phyloP scores from a whole-genome alignment of 2,113 vertebrate species.

The Siphamia tubifer region DNA sequence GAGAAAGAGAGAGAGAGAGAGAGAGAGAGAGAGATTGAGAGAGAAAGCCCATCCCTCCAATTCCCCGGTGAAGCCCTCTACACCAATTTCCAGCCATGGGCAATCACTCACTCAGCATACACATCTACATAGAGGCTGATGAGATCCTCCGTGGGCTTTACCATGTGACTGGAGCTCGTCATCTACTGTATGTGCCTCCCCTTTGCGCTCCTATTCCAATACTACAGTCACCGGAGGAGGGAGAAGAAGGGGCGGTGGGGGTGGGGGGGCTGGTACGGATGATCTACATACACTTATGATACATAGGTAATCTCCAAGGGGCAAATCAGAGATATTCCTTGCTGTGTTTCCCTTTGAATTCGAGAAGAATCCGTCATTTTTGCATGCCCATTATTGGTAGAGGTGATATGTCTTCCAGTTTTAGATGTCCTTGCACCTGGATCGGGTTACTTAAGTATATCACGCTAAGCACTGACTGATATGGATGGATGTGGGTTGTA shows the following conservation, averaged over 20 bases:
- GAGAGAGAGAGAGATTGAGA: constrained; percentile 57
- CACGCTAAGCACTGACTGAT: constrained; percentile 48
- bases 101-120: constrained; percentile 84
- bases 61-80: constrained; percentile 81
- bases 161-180: constrained; percentile 75
- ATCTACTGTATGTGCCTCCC: constrained; percentile 72
- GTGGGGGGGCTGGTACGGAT: constrained; percentile 20
- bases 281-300: constrained; percentile 75
- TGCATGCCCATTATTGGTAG: constrained; percentile 61
- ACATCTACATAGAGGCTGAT: constrained; percentile 84
- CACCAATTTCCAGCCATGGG: constrained; percentile 82
- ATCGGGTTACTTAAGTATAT: constrained; percentile 39
- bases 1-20: constrained; percentile 39
- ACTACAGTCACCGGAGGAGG: constrained; percentile 35
- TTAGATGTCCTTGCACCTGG: constrained; percentile 66
- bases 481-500: constrained; percentile 44
- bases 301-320: constrained; percentile 72
- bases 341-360: constrained; percentile 69
- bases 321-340: constrained; percentile 61
- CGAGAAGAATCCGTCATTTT: constrained; percentile 61
- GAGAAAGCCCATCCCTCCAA: constrained; percentile 69
- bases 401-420: constrained; percentile 70
- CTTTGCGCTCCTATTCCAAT: constrained; percentile 50
- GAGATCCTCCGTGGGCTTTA: constrained; percentile 76
- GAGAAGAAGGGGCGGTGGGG: background rate